Base-by-base conservation (phyloP, 1,140 invertebrate genomes). In the Cherax quadricarinatus region DNA sequence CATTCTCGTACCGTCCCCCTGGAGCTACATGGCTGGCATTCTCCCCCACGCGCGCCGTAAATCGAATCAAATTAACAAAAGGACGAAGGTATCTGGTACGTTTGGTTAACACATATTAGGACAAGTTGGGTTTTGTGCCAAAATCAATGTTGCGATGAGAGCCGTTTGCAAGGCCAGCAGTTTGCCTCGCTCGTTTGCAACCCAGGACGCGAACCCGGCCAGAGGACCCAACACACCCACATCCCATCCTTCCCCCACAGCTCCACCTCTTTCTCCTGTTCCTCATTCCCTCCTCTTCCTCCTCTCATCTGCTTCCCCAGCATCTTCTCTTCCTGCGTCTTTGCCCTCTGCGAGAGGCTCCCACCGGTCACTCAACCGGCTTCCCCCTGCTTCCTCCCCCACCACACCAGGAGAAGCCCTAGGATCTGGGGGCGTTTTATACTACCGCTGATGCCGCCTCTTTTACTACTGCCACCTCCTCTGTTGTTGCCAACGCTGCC, bases 111-210 rank as follows among this genome's bases (percentile, higher is more conserved):
- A 91, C 89, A 91, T 91, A 91, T 91, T 91, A 91, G 81, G 89
- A 91, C 89, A 91, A 91, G 89, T 91, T 91, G 89, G 89, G 89
- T 91, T 91, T 91, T 91, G 89, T 91, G 89, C 89, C 89, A 91
- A 91, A 91, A 91, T 91, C 89, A 91, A 91, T 91, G 89, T 91
- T 91, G 89, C 89, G 89, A 91, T 91, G 89, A 91, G 82, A 91
- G 83, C 89, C 73, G 81, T 91, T 91, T 91, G 89, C 89, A 91
- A 91, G 82, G 89, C 89, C 89, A 91, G 89, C 89, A 91, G 89
- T 91, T 91, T 91, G 89, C 81, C 24, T 21, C 83, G 83, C 81
- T 91, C 89, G 89, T 91, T 91, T 91, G 89, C 89, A 91, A 91
- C 89, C 89, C 89, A 75, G 89, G 82, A 83, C 89, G 89, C 89